These are phyloP conservation scores for Diorhabda carinulata DNA, from an alignment of 1,140 invertebrate genomes.

Conservation along the genomic window DNA sequence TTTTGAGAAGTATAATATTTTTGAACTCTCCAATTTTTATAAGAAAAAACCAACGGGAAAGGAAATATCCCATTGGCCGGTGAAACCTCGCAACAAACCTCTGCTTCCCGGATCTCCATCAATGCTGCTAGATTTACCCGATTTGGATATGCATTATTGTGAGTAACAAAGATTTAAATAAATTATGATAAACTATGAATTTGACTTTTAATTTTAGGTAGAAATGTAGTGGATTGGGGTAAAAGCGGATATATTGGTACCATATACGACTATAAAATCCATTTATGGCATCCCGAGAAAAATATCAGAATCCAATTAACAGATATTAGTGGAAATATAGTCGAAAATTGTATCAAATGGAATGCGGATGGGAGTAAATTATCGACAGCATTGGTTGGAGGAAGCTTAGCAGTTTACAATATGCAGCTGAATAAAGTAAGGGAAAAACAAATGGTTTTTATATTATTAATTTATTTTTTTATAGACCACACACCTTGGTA, in stretches of 20 bases:
- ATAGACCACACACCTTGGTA: neutral
- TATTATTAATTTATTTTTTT: neutral
- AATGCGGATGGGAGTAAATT: slow-evolving; percentile 18
- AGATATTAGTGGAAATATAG: neutral
- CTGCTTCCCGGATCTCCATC: slow-evolving; percentile 8
- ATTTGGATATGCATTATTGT: slow-evolving; percentile 14
- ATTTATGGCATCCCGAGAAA: slow-evolving; percentile 20
- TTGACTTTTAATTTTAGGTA: neutral
- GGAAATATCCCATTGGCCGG: slow-evolving; percentile 9
- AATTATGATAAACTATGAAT: neutral
- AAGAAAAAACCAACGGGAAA: neutral
- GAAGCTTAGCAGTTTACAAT: slow-evolving; percentile 16
- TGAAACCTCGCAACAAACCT: slow-evolving; percentile 13
- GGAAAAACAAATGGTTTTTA: neutral
- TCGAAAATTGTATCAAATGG: slow-evolving; percentile 23
- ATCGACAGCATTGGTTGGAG: slow-evolving; percentile 8
- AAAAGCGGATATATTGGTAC: slow-evolving; percentile 17
- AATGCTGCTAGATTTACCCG: slow-evolving; percentile 17
- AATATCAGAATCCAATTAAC: neutral
- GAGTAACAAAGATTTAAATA: neutral
- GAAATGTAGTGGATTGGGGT: slow-evolving; percentile 22
- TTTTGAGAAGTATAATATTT: neutral
- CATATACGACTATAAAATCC: slow-evolving; percentile 21
- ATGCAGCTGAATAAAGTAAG: slow-evolving; percentile 17
- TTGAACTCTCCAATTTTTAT: neutral